Base-by-base conservation (phyloP, 2,888 invertebrate species). In the Acleris laterana region DNA sequence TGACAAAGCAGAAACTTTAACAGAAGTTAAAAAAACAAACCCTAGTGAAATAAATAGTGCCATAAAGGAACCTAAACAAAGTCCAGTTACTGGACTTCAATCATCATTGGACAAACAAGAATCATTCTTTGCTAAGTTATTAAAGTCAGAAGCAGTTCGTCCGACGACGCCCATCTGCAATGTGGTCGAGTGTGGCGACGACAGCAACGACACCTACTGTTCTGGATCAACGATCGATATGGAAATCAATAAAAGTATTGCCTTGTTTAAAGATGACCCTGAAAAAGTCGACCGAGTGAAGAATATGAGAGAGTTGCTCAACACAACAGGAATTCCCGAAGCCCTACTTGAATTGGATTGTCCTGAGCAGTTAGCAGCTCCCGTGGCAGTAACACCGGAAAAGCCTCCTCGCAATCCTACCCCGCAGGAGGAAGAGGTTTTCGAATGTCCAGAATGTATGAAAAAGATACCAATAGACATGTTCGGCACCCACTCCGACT, bases 401-500 rank as follows among this genome's bases (percentile, higher is more conserved):
- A 22, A 19, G 25, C 42, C 11, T 17, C 13, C 2, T 20, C n/a
- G 3, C 13, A 51, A 42, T 19, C 17, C 42, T 28, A 57, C 62
- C 22, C 65, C 68, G 28, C 51, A 64, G 62, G 71, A 70, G 53
- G 49, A 70, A 22, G 82, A 84, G 55, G 78, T 70, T 13, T 79
- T 85, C 56, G 70, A 76, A 55, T 98, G 98, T 83, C 80, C 93
- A 2, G 94, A 95, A 77, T 98, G 98, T 85, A 92, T 93, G 5
- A 94, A 94, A 78, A 79, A 83, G 51, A 86, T 97, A 76, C 78
- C 90, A 25, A 72, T 88, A 4, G 89, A 94, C 79, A 93, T 94
- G 68, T 82, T 95, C 65, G 94, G 93, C 42, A 95, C 94, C 66
- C 98, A 98, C 84, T 85, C 94, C 16, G 98, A 97, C 82, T 96